Base-by-base conservation (phyloP, 2,888 invertebrate genomes). In the Trisateles emortualis region DNA sequence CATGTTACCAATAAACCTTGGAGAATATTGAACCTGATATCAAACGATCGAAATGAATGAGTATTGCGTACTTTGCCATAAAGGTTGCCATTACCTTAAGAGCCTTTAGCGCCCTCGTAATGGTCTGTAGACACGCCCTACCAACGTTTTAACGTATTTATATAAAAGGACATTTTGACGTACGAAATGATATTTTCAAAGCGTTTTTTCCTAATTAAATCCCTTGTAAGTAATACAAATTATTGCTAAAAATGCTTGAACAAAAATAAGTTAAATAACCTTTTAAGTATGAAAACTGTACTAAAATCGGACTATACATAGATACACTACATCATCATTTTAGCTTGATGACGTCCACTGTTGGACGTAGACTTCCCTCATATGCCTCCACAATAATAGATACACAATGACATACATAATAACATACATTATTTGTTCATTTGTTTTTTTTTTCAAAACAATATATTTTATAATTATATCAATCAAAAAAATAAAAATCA, bases 91-190 rank as follows among this genome's bases (percentile, higher is more conserved):
- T 49, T 52, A 51, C 17, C 36, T 42, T 52, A 47, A 59, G 44
- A 51, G 54, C 45, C 40, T 47, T 50, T 54, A 54, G 41, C 40
- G 29, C 40, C 48, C 33, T 35, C 39, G 16, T 47, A 46, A 52
- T 32, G 32, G 30, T 24, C 13, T 9, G n/a, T 35, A 43, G 42
- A 46, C 41, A 65, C 32, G 56, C 29, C 44, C 14, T 46, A 38
- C 48, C 45, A 66, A 52, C 29, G 30, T 43, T 48, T 19, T 32
- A 45, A 24, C 29, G 33, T 54, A 54, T 60, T 60, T 35, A 54
- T 47, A 47, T 19, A 32, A 19, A 6, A 44, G 42, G 38, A 49
- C 46, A 49, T 32, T 48, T 51, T 45, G 24, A 48, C 53, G 19
- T 50, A 50, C 14, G 30, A 38, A 35, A 24, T 33, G 11, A 3